Base-by-base conservation (phyloP, 2,888 invertebrate genomes). In the Zygothrica quintamaculata region DNA sequence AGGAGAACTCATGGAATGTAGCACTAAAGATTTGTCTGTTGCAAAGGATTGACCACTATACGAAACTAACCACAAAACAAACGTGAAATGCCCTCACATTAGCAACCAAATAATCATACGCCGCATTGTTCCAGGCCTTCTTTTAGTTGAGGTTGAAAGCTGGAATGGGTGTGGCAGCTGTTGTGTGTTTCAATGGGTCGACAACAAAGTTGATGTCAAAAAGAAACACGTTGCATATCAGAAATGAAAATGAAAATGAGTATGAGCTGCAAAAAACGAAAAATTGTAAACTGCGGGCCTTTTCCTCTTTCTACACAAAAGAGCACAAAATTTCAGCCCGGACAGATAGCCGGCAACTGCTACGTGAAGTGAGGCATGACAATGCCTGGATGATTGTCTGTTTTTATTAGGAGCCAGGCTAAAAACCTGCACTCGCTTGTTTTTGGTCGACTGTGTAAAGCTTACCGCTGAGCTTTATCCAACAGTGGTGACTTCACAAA, bases 101-200 rank as follows among this genome's bases (percentile, higher is more conserved):
- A 70, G 56, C 71, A 70, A 52, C 43, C 65, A 64, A 85, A 81
- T 79, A 81, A 82, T 82, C 79, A 85, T 85, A 67, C 65, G 86
- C 84, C 84, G 81, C 86, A 82, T 82, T 82, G 86, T 82, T 43
- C 65, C 47, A 53, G 46, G 34, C 36, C 61, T 13, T 26, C 9
- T 29, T 0, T 8, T 11, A 11, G 15, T n/a, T 15, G 15, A 18
- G 11, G 18, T 1, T 1, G 4, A 5, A 5, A 29, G 29, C 13
- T 12, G 44, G 29, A 16, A 11, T n/a, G 3, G 42, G 25, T 43
- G 22, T 12, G 34, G 47, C 48, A 31, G 42, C 58, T 72, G 76
- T 69, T 66, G 57, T 75, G 48, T 71, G 61, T 74, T 74, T 71
- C 64, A 66, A 65, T 65, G 51, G 66, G 62, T 52, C 65, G 40